Evolutionary conservation across 2,797 vertebrate species (phyloP).

Genomic region (Adelosebastes latens): DNA sequence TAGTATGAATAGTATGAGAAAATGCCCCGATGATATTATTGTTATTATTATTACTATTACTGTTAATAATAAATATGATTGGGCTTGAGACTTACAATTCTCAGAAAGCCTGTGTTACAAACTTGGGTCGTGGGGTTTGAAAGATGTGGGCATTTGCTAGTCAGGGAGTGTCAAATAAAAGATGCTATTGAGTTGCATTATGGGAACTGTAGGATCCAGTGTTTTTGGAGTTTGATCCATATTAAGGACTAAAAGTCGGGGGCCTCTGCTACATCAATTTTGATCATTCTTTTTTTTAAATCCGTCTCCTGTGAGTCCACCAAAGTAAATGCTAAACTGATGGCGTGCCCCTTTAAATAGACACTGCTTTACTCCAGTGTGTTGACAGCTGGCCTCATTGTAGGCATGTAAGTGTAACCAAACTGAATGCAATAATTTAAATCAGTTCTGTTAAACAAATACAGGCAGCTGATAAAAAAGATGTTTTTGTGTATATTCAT

Average conservation of each 20-base stretch:
- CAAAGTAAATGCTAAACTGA: background rate
- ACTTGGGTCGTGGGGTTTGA: background rate
- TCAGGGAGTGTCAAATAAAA: background rate
- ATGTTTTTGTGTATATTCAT: background rate
- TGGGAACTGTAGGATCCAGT: background rate
- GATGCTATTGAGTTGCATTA: background rate
- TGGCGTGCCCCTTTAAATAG: background rate
- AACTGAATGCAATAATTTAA: background rate
- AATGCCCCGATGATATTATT: background rate
- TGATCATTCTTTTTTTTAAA: no score
- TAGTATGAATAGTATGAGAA: background rate
- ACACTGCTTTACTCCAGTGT: background rate
- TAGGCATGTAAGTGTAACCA: background rate
- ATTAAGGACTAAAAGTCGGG: background rate
- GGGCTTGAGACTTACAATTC: background rate
- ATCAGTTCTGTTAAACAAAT: background rate
- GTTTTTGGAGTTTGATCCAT: background rate
- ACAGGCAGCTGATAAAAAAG: background rate
- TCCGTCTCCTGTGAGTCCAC: background rate
- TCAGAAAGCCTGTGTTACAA: background rate
- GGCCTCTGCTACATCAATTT: background rate
- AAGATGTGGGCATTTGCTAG: background rate
- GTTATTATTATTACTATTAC: no score
- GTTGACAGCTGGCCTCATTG: background rate
- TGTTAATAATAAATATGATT: background rate